phyloP scores from a whole-genome alignment of 2,797 vertebrate species.

The Anas acuta region DNA sequence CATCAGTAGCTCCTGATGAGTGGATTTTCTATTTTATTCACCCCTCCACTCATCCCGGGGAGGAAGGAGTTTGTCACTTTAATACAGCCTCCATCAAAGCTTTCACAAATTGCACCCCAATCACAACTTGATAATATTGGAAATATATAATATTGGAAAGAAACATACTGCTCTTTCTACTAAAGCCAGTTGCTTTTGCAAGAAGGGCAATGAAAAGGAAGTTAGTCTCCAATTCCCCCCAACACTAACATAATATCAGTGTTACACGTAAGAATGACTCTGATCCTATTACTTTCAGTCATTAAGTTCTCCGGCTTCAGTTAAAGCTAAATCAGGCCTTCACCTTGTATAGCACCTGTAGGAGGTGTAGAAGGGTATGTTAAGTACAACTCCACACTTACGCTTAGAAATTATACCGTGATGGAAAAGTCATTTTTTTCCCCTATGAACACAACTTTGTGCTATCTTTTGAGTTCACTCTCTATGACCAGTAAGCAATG shows the following conservation, averaged over 20 bases:
- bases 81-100: neutral
- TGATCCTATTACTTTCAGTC: neutral
- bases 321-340: neutral
- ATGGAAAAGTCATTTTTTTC: neutral
- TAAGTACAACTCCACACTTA: neutral
- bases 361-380: neutral
- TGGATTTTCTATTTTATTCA: neutral
- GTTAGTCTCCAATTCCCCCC: neutral
- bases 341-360: neutral
- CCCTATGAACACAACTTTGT: neutral
- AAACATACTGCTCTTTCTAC: accelerated
- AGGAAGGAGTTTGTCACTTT: neutral
- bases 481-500: neutral
- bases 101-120: neutral
- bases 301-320: neutral
- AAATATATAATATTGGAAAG: neutral
- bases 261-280: neutral
- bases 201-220: neutral
- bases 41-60: neutral
- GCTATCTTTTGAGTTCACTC: neutral
- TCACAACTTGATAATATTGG: neutral
- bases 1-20: accelerated
- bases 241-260: neutral
- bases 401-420: neutral
- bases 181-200: neutral